Evolutionary conservation across 1,140 invertebrate species (phyloP), one percentile per base, ranked within the genome.

Genomic region (Andrena cerasifolii): DNA sequence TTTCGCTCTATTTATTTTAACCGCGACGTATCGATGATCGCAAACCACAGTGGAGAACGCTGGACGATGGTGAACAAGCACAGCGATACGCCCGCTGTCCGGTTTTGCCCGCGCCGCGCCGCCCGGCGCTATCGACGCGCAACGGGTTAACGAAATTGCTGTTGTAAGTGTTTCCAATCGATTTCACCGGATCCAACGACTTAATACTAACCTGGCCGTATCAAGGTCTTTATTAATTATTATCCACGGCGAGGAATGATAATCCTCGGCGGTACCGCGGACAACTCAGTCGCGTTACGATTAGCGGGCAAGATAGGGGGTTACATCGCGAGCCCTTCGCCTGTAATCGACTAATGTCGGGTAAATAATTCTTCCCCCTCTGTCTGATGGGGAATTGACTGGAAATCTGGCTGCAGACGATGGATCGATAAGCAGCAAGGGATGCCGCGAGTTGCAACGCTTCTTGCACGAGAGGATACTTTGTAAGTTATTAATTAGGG

Each of bases 121-220:
- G 33, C 70, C 78, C 12, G 45, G 53, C 28, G 76, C 80, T 49
- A 70, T 85, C 58, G 54, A 3, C 36, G 36, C 36, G 49, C 51
- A 36, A 49, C 58, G 53, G 63, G 65, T 85, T 78, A 78, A 85
- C 84, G 31, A 85, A 85, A 85, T 85, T 85, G 53, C 76, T 66
- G 49, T 81, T 72, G 49, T 78, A 81, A 83, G 68, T 73, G 80
- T 85, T 85, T 85, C 71, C 74, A 76, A 85, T 79, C 82, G 70
- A 75, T 83, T 67, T 66, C 68, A 28, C 70, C 53, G 33, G 49
- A 63, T 70, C 65, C 82, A 79, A 85, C 67, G 72, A 85, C 79
- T 85, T 85, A 85, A 85, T 85, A 73, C 45, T 61, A 84, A 54
- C 18, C 54, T 12, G 40, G 51, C 21, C 16, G 18, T 59, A 76